Evolutionary conservation across 2,888 invertebrate species (phyloP).

Genomic region (Formica aserva): DNA sequence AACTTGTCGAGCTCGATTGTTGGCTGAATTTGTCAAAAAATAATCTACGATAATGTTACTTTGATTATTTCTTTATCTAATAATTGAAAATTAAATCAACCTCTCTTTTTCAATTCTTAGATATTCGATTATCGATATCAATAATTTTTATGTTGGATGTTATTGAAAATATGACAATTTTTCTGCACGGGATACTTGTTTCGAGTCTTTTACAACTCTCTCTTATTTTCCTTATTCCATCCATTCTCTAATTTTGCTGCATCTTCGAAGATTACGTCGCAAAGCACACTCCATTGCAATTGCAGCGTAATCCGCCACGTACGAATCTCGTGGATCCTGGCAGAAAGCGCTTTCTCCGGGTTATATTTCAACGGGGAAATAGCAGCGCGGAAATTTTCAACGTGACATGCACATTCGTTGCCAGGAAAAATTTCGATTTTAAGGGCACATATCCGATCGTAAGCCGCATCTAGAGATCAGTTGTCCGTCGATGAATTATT

Average conservation of each 20-base stretch:
- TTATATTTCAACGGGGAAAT: slow-evolving; percentile 33
- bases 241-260: slow-evolving; percentile 10
- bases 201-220: slow-evolving; percentile 7
- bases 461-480: slow-evolving; percentile 22
- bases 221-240: slow-evolving; percentile 9
- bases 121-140: neutral
- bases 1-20: neutral
- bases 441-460: slow-evolving; percentile 11
- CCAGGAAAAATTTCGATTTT: slow-evolving; percentile 22
- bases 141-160: neutral
- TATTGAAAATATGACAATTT: neutral
- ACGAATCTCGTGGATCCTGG: slow-evolving; percentile 18
- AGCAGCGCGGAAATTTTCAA: slow-evolving; percentile 5
- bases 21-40: neutral
- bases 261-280: slow-evolving; percentile 34
- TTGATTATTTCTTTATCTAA: neutral
- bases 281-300: neutral
- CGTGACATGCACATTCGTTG: neutral
- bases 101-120: neutral
- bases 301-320: slow-evolving; percentile 28
- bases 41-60: neutral
- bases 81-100: neutral
- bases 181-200: neutral
- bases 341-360: slow-evolving; percentile 22
- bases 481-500: slow-evolving; percentile 28